Evolutionary conservation across 2,113 vertebrate genomes (phyloP), one percentile per base, ranked within the genome.

Genomic region (Herpetotheres cachinnans): DNA sequence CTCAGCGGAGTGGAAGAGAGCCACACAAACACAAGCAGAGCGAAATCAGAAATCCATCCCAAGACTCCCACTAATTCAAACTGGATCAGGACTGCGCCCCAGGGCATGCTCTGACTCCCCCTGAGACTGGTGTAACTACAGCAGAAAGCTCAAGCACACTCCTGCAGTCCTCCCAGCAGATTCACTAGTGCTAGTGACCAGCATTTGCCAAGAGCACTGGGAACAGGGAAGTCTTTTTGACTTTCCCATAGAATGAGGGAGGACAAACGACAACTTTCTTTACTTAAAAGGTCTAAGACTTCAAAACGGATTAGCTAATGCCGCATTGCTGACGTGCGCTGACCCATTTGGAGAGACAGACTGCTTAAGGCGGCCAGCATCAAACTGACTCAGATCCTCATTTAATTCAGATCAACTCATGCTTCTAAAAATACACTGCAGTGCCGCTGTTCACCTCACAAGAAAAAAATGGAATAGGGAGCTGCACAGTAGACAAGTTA

Each of bases 301-400:
- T 97, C 96, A 85, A 69, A 96, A 97, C 1, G 18, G 52, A 91
- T 97, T 95, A 96, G 76, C 89, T 89, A 91, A 91, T 3, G 7
- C 70, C 44, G 50, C 70, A 69, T 13, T 32, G 77, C 92, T 90
- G 95, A 93, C 32, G 24, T 93, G 90, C 34, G 5, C 89, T 96
- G 96, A 97, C 90, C 85, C 80, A 98, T 85, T 62, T 97, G 95
- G 94, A 98, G 83, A 93, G 83, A 93, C 65, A 91, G 77, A 91
- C 52, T 86, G 85, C 77, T 95, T 70, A 95, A 94, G 96, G 95
- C 92, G 2, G 94, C 90, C 95, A 94, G 90, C 52, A 80, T 95
- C 97, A 96, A 94, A 96, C 74, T 95, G 90, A 97, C 93, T 97
- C 96, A 96, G 76, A 94, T 92, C 85, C 86, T 95, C 91, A 91